Base-by-base conservation (phyloP, 2,888 invertebrate species). In the Aphidius colemani region DNA sequence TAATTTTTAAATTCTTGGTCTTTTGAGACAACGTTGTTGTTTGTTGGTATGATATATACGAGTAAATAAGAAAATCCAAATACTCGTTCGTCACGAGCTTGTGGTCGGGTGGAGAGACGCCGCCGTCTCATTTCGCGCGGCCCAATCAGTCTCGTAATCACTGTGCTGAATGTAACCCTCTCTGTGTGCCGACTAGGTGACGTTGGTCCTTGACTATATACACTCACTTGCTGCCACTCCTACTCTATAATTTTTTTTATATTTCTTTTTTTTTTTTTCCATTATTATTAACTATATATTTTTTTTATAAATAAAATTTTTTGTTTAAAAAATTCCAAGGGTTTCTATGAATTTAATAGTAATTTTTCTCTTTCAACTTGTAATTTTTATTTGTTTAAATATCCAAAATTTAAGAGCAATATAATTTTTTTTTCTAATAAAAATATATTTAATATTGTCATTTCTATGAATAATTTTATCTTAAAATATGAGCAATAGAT, bases 81-180 rank as follows among this genome's bases (percentile, higher is more conserved):
- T 71, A 72, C 74, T 75, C 72, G 74, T 75, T 67, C 76, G 78
- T 78, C 78, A 78, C 78, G 78, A 78, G 78, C 66, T 78, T 78
- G 78, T 76, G 78, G 78, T 78, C 78, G 74, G 71, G 74, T 71
- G 72, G 71, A 75, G 75, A 75, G 76, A 79, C 75, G 80, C 81
- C 82, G 82, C 81, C 81, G 81, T 81, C 79, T 81, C 81, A 81
- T 82, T 80, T 79, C 78, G 75, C 77, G 78, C 81, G 80, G 81
- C 68, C 82, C 81, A 81, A 81, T 81, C 82, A 81, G 81, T 74
- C 78, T 77, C 79, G 80, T 82, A 81, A 82, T 81, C 80, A 81
- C 81, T 78, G 79, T 78, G 80, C 74, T 75, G 67, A 65, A 63
- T 58, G 63, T 64, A 51, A 65, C 61, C 65, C 68, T 65, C 65